phyloP scores from a whole-genome alignment of 2,797 vertebrate species.

The Oceanodroma leucorhoa region DNA sequence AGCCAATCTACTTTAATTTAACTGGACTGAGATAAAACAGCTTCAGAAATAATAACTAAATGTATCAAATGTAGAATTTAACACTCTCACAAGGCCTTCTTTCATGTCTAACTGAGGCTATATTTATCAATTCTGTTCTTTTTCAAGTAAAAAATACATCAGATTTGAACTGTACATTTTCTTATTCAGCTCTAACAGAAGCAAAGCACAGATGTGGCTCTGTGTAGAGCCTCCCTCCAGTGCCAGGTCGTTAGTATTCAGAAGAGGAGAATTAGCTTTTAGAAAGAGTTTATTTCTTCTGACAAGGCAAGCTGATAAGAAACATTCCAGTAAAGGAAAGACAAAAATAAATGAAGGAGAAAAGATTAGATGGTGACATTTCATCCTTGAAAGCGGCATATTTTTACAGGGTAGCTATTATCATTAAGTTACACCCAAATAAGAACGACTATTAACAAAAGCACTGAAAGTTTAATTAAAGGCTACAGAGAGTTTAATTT shows the following conservation, averaged over 20 bases:
- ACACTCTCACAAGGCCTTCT: neutral
- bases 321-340: slow-evolving; percentile 26
- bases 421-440: slow-evolving; percentile 41
- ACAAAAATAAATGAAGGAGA: slow-evolving; percentile 34
- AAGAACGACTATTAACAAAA: slow-evolving; percentile 1
- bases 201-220: neutral
- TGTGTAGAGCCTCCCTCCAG: neutral
- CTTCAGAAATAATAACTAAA: slow-evolving; percentile 5
- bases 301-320: slow-evolving; percentile 47
- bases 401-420: slow-evolving; percentile 15
- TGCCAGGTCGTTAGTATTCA: neutral
- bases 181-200: neutral
- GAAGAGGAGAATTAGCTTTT: slow-evolving; percentile 9
- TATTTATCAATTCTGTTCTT: slow-evolving; percentile 16
- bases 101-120: neutral
- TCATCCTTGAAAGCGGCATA: slow-evolving; percentile 14
- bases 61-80: neutral
- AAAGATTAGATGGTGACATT: slow-evolving; percentile 32
- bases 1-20: neutral
- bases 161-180: neutral
- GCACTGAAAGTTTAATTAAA: slow-evolving; percentile 41
- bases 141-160: slow-evolving; percentile 1
- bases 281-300: slow-evolving; percentile 36
- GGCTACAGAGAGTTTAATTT: neutral
- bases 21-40: neutral